Evolutionary conservation across 2,113 vertebrate species (phyloP), one percentile per base, ranked within the genome.

Genomic region (Amia ocellicauda): DNA sequence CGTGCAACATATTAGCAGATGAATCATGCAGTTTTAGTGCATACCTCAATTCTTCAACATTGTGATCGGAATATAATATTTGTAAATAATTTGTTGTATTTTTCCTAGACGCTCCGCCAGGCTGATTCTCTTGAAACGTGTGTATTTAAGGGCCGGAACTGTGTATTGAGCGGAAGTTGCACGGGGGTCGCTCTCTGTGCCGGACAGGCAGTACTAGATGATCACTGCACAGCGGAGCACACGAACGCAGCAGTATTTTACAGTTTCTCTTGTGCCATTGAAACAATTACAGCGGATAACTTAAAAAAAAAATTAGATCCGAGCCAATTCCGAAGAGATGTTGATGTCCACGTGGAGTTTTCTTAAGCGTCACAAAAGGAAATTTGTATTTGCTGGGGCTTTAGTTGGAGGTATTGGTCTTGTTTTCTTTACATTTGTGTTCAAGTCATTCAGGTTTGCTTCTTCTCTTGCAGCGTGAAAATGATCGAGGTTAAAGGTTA

Each of bases 281-380:
- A 5, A 4, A 24, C 27, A 58, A 51, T 23, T 66, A 58, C 59
- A 28, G 1, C 47, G 16, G 36, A 7, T 26, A 45, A 36, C 31
- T 5, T 11, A 11, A 11, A 36, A 36, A 36, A 36, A 47, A 45
- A 9, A 13, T 50, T 10, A 11, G 19, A 17, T 42, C 11, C 4
- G 0, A n/a, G 9, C 7, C 1, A 22, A 9, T 20, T 42, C 28
- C 7, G 3, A 84, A 3, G 66, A 24, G 13, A 98, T 98, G 95
- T 86, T 97, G 50, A 83, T 85, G 9, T 88, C 94, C 0, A 74
- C 76, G n/a, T 97, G 95, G 93, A 91, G 81, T 80, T 98, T 96
- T 73, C 67, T 97, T 7, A 96, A 94, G 80, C 93, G 94, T 22
- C 96, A 98, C 74, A 96, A 90, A 81, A 93, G 83, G 85, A 98